Percentiles rank a stretch among this genome's conserved stretches.
Conservation (phyloP, 2,113 vertebrate genomes). For the Rhinogobius similis region DNA sequence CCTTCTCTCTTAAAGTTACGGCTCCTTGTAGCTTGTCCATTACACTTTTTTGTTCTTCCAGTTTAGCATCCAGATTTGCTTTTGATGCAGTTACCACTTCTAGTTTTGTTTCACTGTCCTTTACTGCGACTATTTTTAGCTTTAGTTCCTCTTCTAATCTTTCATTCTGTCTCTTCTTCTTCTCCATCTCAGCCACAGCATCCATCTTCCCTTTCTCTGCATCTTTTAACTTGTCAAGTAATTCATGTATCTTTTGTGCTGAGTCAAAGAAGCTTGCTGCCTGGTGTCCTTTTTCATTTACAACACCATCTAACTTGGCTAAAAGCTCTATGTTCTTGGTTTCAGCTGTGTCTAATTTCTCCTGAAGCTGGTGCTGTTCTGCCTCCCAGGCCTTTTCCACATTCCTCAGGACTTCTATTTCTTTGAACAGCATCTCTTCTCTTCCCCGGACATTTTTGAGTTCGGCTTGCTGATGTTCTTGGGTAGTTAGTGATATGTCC, state of each 20-base stretch:
- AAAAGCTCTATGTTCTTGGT: constrained; percentile 76
- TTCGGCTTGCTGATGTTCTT: constrained; percentile 67
- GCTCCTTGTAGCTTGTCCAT: constrained; percentile 74
- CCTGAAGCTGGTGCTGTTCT: constrained; percentile 66
- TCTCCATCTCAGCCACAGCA: constrained; percentile 67
- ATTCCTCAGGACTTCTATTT: constrained; percentile 69
- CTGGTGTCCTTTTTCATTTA: constrained; percentile 75
- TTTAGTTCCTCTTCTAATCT: constrained; percentile 76
- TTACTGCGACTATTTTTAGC: constrained; percentile 74
- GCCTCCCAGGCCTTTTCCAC: constrained; percentile 56
- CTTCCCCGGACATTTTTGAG: constrained; percentile 57
- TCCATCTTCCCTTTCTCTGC: constrained; percentile 78
- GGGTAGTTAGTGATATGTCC: constrained; percentile 76
- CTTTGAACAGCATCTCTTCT: constrained; percentile 66
- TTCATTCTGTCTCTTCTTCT: constrained; percentile 72
- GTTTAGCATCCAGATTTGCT: constrained; percentile 59
- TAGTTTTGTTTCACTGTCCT: constrained; percentile 71
- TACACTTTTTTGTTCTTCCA: constrained; percentile 67
- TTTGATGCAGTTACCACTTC: constrained; percentile 63
- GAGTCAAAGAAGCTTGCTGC: constrained; percentile 72
- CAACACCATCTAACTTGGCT: constrained; percentile 63
- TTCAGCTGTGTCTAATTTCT: constrained; percentile 70
- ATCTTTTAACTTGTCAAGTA: constrained; percentile 81
- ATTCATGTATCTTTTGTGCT: constrained; percentile 76
- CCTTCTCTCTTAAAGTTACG: constrained; percentile 75